A percentile compares a stretch with the other conserved stretches of the same genome.
Conservation (phyloP, 2,888 invertebrate genomes). For the Flexamia atlantica region DNA sequence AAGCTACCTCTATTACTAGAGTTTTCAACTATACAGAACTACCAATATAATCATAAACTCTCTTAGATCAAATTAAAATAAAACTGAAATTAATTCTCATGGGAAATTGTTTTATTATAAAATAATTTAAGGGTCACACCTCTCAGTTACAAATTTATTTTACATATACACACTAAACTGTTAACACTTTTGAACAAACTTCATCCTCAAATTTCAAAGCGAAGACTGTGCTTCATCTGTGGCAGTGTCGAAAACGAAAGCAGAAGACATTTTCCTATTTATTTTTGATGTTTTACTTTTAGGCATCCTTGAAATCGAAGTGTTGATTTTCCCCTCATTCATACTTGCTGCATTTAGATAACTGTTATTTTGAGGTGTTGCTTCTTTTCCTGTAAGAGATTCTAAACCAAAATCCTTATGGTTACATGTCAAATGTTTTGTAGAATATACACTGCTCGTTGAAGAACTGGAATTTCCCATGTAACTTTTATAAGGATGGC, state of each 20-base stretch:
- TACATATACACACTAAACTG: neutral
- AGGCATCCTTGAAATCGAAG: neutral
- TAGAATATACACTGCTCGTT: neutral
- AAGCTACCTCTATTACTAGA: no score
- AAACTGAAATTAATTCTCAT: no score
- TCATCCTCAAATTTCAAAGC: neutral
- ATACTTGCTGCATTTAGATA: neutral
- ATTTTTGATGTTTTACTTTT: neutral
- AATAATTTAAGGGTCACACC: neutral
- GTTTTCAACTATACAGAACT: no score
- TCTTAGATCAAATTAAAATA: no score
- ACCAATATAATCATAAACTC: no score
- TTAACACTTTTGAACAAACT: neutral
- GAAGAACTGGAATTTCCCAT: neutral
- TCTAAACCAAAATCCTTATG: neutral
- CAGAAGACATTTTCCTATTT: neutral
- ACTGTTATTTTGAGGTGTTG: neutral
- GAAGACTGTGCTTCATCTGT: constrained; percentile 8
- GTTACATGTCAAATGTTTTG: neutral
- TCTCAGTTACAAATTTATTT: neutral
- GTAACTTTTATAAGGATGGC: neutral
- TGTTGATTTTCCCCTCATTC: neutral
- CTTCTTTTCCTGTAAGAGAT: neutral
- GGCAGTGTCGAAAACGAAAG: neutral
- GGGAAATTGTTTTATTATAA: no score